Percentiles rank a stretch among this genome's conserved stretches.
phyloP scores from a whole-genome alignment of 2,888 invertebrate species.

The Gibbula magus region DNA sequence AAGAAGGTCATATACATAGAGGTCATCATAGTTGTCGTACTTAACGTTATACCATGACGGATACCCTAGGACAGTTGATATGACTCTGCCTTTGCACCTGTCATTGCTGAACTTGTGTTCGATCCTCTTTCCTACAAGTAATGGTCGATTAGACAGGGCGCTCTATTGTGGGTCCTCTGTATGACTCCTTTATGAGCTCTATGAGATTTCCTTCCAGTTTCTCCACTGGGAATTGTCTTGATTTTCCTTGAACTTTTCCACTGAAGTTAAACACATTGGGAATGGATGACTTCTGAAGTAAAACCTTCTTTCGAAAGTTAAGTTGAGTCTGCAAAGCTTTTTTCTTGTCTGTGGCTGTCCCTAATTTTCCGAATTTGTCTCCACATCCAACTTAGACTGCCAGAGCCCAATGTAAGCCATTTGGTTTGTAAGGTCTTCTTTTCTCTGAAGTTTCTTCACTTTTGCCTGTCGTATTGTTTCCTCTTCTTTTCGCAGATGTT shows the following conservation, averaged over 20 bases:
- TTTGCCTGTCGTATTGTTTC: constrained; percentile 13
- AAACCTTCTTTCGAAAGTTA: background rate
- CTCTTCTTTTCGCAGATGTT: background rate
- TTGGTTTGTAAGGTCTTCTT: constrained; percentile 25
- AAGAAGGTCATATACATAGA: constrained; percentile 19
- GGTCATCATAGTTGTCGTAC: background rate
- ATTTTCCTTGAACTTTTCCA: too few relatives aligned
- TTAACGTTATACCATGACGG: constrained; percentile 25
- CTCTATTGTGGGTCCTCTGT: background rate
- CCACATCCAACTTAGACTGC: constrained; percentile 25
- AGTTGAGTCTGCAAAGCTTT: background rate
- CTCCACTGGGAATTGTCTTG: background rate
- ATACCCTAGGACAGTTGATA: constrained; percentile 30
- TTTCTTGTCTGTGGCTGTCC: background rate
- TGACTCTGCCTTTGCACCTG: constrained; percentile 16
- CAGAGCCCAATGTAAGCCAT: constrained; percentile 31
- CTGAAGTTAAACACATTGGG: background rate
- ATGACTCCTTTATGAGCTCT: background rate
- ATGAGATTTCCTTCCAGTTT: background rate
- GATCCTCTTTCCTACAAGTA: background rate
- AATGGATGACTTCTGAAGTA: background rate
- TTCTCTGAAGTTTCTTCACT: constrained; percentile 21
- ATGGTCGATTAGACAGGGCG: background rate
- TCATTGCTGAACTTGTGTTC: background rate
- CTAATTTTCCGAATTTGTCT: background rate